Evolutionary conservation across 2,888 invertebrate genomes (phyloP).

Genomic region (Colletes collaris): DNA sequence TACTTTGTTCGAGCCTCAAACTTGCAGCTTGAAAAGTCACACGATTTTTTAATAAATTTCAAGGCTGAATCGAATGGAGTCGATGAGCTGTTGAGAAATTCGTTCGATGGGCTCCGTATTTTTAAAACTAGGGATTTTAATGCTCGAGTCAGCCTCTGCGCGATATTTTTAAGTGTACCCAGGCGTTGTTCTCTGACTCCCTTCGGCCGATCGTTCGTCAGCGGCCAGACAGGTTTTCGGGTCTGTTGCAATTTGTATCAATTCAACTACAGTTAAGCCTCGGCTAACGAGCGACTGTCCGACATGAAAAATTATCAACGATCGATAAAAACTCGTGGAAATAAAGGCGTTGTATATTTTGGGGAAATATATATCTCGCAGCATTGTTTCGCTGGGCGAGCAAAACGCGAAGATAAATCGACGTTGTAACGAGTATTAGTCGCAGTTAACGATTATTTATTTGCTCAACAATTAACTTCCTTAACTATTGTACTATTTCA

Average conservation of each 20-base stretch:
- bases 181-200: constrained; percentile 24
- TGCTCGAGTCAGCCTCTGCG: constrained; percentile 12
- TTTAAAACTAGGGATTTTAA: constrained; percentile 2
- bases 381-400: constrained; percentile 19
- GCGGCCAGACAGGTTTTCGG: constrained; percentile 43
- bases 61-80: too few species aligned
- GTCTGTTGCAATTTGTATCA: constrained; percentile 55
- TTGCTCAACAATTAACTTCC: background rate
- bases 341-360: constrained; percentile 48
- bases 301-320: constrained; percentile 53
- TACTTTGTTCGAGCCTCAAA: too few species aligned
- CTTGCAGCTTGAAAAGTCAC: too few species aligned
- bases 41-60: too few species aligned
- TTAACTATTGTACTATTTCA: background rate
- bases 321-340: constrained; percentile 48
- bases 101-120: too few species aligned
- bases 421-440: constrained; percentile 12
- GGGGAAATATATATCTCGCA: constrained; percentile 39
- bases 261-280: constrained; percentile 56
- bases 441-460: constrained; percentile 25
- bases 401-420: constrained; percentile 30
- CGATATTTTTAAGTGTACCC: constrained; percentile 45
- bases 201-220: constrained; percentile 45
- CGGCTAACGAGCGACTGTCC: constrained; percentile 53
- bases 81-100: too few species aligned